phyloP scores from a whole-genome alignment of 2,888 invertebrate species.

The Tiliacea citrago region DNA sequence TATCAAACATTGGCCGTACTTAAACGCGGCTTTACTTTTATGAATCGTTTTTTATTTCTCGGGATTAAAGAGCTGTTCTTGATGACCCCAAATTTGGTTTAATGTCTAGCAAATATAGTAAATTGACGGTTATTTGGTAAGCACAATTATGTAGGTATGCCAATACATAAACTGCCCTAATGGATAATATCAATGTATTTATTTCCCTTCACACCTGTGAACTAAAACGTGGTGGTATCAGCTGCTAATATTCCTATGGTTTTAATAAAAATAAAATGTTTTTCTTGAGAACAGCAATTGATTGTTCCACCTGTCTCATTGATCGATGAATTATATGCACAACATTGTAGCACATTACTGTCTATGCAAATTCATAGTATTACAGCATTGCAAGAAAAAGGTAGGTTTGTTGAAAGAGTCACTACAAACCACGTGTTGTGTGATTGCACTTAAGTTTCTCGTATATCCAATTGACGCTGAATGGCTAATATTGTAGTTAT shows the following conservation, averaged over 20 bases:
- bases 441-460: neutral
- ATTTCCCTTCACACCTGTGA: constrained; percentile 1
- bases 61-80: neutral
- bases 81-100: neutral
- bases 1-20: constrained; percentile 18
- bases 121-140: neutral
- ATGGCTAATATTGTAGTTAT: neutral
- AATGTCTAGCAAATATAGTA: neutral
- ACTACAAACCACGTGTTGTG: too few species aligned
- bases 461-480: neutral
- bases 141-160: neutral
- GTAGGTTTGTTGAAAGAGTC: neutral
- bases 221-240: constrained; percentile 16
- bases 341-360: constrained; percentile 19
- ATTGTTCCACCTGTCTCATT: constrained; percentile 30
- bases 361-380: constrained; percentile 14
- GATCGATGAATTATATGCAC: neutral
- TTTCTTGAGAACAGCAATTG: constrained; percentile 24
- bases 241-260: constrained; percentile 15
- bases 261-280: neutral
- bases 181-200: neutral
- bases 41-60: neutral
- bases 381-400: neutral
- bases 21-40: constrained; percentile 3
- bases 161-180: neutral